These are phyloP conservation scores for Taenioides sp. DNA, from an alignment of 2,797 vertebrate species.

Conservation along the genomic window DNA sequence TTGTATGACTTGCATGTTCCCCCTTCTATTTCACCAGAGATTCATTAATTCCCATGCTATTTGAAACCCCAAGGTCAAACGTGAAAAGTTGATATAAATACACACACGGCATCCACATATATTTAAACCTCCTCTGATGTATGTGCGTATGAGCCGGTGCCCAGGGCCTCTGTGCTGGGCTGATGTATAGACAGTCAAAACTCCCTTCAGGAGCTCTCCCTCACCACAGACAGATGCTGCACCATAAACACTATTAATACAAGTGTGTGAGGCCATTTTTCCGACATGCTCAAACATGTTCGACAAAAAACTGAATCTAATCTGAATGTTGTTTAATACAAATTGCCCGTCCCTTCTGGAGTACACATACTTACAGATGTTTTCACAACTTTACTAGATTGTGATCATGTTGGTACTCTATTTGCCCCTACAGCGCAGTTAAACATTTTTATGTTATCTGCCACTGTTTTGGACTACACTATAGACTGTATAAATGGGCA, in stretches of 20 bases:
- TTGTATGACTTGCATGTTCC: neutral
- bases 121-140: neutral
- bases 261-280: neutral
- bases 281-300: neutral
- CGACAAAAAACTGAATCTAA: neutral
- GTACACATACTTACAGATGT: no score
- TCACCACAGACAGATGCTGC: conserved; percentile 14
- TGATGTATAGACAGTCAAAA: conserved; percentile 9
- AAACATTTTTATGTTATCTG: no score
- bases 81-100: neutral
- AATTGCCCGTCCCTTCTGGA: no score
- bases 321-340: no score
- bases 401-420: no score
- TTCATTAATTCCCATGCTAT: neutral
- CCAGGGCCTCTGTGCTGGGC: neutral
- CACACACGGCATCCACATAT: neutral
- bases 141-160: neutral
- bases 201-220: conserved; percentile 5
- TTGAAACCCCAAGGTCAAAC: neutral
- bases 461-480: no score
- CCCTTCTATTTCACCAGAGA: neutral
- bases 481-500: no score
- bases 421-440: no score
- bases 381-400: no score
- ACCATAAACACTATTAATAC: conserved; percentile 7